phyloP scores from a whole-genome alignment of 2,888 invertebrate species.

The Plebejus argus region DNA sequence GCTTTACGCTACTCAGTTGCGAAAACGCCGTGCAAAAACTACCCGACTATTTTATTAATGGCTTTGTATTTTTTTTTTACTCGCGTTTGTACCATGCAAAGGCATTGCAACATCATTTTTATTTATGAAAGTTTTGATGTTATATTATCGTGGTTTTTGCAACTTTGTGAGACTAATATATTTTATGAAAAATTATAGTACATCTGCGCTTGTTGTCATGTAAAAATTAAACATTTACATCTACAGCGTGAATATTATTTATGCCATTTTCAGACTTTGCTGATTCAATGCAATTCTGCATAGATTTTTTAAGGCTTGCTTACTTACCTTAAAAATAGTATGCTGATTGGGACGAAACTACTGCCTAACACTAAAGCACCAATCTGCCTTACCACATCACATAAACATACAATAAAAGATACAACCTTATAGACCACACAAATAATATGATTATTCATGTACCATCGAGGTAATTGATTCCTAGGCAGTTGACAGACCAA shows the following conservation, averaged over 20 bases:
- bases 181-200: background rate
- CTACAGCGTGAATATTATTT: too few species aligned
- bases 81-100: background rate
- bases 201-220: background rate
- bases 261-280: background rate
- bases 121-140: background rate
- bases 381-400: background rate
- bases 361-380: background rate
- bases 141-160: background rate
- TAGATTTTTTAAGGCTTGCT: background rate
- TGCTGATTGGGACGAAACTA: background rate
- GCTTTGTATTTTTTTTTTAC: slow-evolving; percentile 12
- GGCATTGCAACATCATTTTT: background rate
- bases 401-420: background rate
- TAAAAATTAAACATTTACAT: background rate
- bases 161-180: background rate
- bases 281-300: background rate
- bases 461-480: too few species aligned
- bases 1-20: slow-evolving; percentile 60
- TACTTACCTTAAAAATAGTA: too few species aligned
- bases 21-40: slow-evolving; percentile 59
- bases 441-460: background rate
- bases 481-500: too few species aligned
- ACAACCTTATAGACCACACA: background rate
- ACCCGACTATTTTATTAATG: slow-evolving; percentile 48